Evolutionary conservation across 1,140 invertebrate genomes (phyloP), one percentile per base, ranked within the genome.

Genomic region (Bombus balteatus): DNA sequence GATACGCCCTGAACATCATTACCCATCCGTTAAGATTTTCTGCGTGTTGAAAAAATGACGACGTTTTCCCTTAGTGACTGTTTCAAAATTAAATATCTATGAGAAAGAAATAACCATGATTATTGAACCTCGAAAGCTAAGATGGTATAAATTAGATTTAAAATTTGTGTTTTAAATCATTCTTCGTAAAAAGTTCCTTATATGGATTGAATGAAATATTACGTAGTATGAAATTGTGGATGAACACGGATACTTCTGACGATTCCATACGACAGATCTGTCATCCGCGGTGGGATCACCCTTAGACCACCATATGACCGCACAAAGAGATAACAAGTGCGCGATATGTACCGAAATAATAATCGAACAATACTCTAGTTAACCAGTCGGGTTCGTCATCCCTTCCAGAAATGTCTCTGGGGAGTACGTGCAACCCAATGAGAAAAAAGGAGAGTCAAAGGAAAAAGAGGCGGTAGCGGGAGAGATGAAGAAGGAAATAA

Each of bases 321-420:
- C 90, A 94, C 93, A 95, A 95, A 91, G 92, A 94, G 92, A 93
- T 95, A 95, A 95, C 95, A 95, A 95, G 94, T 95, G 94, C 94
- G 92, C 94, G 94, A 95, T 95, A 95, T 95, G 94, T 95, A 94
- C 92, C 91, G 93, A 95, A 95, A 95, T 95, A 95, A 95, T 95
- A 95, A 95, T 94, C 94, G 92, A 95, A 95, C 95, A 95, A 95
- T 95, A 91, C 94, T 88, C 91, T 92, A 93, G 93, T 95, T 95
- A 95, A 95, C 94, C 92, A 93, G 90, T 88, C 92, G 92, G 92
- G 88, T 83, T 84, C 86, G 83, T 68, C 62, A 62, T 88, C 81
- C 83, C 86, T 91, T 84, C 68, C 62, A 82, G 66, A 70, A 72
- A 65, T 37, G 62, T 90, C 91, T 90, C 91, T 53, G 57, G 90